A percentile compares a stretch with the other conserved stretches of the same genome.
These are phyloP conservation scores for Probosciger aterrimus DNA, from an alignment of 2,113 vertebrate genomes.

Conservation along the genomic window DNA sequence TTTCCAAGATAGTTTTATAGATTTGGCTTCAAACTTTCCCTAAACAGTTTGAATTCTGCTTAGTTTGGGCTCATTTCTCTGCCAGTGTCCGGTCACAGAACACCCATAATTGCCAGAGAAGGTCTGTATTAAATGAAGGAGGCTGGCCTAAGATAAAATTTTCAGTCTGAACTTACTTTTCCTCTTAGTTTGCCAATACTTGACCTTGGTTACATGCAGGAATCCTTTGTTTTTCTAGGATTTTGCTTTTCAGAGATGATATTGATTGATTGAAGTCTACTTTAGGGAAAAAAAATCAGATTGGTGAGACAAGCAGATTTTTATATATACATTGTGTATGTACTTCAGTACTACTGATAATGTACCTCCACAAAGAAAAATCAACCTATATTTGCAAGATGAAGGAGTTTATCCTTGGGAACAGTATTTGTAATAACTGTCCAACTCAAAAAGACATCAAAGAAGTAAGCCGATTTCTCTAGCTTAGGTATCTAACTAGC, in stretches of 20 bases:
- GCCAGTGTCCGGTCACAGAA: neutral
- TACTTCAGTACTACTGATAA: neutral
- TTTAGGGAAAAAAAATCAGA: neutral
- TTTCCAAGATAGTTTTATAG: neutral
- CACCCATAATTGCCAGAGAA: neutral
- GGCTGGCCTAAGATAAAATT: neutral
- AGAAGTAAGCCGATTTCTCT: neutral
- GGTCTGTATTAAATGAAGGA: neutral
- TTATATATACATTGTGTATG: neutral
- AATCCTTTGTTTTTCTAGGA: neutral
- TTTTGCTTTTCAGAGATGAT: neutral
- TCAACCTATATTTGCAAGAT: neutral
- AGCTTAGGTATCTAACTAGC: neutral
- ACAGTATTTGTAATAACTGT: neutral
- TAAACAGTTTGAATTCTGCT: neutral
- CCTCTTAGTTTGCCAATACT: neutral
- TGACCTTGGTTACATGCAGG: neutral
- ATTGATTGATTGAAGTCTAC: neutral
- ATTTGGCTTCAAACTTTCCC: neutral
- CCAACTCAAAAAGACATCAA: neutral
- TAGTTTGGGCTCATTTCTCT: neutral
- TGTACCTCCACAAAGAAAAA: neutral
- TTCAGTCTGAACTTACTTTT: neutral
- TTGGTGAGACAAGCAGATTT: neutral
- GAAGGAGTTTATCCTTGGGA: neutral